These are phyloP conservation scores for Megaceryle maxima DNA, from an alignment of 2,113 vertebrate species.

Conservation along the genomic window DNA sequence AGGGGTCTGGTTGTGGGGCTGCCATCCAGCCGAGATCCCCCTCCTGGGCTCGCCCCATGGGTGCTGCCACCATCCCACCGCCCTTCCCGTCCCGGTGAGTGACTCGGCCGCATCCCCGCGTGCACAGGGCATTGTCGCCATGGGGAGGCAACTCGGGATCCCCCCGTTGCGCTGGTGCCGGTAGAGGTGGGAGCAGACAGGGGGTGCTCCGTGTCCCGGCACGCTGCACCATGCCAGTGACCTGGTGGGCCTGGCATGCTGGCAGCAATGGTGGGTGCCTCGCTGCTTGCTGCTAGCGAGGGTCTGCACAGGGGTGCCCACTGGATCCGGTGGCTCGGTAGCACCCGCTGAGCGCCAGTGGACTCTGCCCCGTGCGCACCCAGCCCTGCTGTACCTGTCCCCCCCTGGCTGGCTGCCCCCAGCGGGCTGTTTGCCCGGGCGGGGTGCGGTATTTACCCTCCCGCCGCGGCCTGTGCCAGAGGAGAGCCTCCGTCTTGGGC, in stretches of 20 bases:
- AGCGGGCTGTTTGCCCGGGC: slow-evolving; percentile 49
- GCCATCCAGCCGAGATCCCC: not conserved
- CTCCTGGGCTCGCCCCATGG: not conserved
- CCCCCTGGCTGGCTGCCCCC: slow-evolving; percentile 37
- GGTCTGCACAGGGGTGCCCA: not conserved
- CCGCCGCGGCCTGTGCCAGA: not conserved
- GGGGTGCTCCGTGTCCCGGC: not conserved
- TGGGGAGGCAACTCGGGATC: not conserved
- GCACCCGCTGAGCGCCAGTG: not conserved
- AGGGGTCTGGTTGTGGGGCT: not conserved
- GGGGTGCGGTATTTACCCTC: slow-evolving; percentile 56
- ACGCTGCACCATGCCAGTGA: not conserved
- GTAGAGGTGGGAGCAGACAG: not conserved
- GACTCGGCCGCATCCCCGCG: not conserved
- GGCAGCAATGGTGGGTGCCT: not conserved
- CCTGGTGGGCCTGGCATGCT: not conserved
- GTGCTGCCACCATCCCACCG: not conserved
- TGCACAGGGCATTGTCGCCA: no score
- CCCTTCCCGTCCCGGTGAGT: not conserved
- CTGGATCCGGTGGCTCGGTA: not conserved
- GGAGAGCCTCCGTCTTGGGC: not conserved
- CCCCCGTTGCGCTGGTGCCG: no score
- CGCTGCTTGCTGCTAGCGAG: not conserved
- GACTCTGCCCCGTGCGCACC: slow-evolving; percentile 12
- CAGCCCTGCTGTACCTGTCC: not conserved